A percentile compares a stretch with the other conserved stretches of the same genome.
Conservation (phyloP, 2,888 invertebrate species). For the Nemurella pictetii region DNA sequence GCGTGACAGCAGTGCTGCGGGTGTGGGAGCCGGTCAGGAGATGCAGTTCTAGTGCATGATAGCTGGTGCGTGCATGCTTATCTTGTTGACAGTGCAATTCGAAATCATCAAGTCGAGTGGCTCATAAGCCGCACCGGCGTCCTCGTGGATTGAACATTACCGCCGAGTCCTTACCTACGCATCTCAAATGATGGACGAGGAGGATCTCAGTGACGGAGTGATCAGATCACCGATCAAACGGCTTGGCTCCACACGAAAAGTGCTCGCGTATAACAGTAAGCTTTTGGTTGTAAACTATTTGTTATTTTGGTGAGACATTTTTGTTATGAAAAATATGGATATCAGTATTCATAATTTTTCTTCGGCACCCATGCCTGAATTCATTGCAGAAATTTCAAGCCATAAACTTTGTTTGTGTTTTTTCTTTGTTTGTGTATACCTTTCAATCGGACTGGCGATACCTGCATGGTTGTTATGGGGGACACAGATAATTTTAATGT, state of each 20-base stretch:
- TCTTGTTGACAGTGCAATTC: neutral
- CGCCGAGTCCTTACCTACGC: neutral
- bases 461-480: too few species aligned
- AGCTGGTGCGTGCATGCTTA: neutral
- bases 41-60: too few species aligned
- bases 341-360: too few species aligned
- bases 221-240: constrained; percentile 79
- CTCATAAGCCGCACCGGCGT: neutral
- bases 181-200: constrained; percentile 64
- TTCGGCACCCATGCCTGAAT: too few species aligned
- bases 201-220: constrained; percentile 62
- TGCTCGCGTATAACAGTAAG: constrained; percentile 79
- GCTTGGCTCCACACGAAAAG: constrained; percentile 78
- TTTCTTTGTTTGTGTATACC: too few species aligned
- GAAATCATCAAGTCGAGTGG: neutral
- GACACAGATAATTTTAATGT: too few species aligned
- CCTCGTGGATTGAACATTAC: neutral
- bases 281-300: too few species aligned
- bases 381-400: too few species aligned
- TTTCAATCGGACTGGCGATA: too few species aligned
- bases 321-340: too few species aligned
- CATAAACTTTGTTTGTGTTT: too few species aligned
- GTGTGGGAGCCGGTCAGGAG: neutral
- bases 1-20: neutral
- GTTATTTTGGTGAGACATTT: too few species aligned